Evolutionary conservation across 2,113 vertebrate species (phyloP).

Genomic region (Motacilla alba): DNA sequence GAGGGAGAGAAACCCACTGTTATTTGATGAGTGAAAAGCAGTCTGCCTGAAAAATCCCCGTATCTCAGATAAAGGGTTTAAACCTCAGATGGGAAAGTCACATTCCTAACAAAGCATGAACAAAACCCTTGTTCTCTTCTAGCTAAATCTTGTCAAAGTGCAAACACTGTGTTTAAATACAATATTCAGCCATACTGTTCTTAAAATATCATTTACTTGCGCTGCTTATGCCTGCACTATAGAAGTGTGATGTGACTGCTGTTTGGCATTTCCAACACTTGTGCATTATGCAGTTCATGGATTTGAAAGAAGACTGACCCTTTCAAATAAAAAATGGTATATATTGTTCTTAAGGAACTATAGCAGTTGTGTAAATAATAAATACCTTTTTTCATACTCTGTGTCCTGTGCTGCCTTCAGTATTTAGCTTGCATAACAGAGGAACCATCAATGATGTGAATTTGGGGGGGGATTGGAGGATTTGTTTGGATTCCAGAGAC

Average conservation of each 20-base stretch:
- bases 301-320: constrained; percentile 73
- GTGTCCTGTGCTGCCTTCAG: neutral
- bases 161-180: constrained; percentile 71
- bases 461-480: fast-evolving
- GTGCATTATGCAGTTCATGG: constrained; percentile 73
- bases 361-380: constrained; percentile 82
- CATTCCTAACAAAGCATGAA: constrained; percentile 70
- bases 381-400: constrained; percentile 78
- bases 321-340: constrained; percentile 75
- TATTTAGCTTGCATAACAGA: neutral
- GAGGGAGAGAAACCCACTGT: constrained; percentile 27
- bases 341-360: constrained; percentile 80
- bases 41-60: constrained; percentile 43
- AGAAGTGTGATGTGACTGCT: constrained; percentile 73
- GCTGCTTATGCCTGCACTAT: constrained; percentile 73
- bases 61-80: constrained; percentile 37
- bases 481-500: neutral
- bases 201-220: constrained; percentile 67
- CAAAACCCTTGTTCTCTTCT: constrained; percentile 69
- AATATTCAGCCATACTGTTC: constrained; percentile 71
- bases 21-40: constrained; percentile 47
- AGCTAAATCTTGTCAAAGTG: constrained; percentile 66
- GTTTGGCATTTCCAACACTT: constrained; percentile 72
- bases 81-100: constrained; percentile 42
- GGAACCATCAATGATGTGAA: neutral